Conservation (phyloP, 2,888 invertebrate species). For the Mimachlamys varia region DNA sequence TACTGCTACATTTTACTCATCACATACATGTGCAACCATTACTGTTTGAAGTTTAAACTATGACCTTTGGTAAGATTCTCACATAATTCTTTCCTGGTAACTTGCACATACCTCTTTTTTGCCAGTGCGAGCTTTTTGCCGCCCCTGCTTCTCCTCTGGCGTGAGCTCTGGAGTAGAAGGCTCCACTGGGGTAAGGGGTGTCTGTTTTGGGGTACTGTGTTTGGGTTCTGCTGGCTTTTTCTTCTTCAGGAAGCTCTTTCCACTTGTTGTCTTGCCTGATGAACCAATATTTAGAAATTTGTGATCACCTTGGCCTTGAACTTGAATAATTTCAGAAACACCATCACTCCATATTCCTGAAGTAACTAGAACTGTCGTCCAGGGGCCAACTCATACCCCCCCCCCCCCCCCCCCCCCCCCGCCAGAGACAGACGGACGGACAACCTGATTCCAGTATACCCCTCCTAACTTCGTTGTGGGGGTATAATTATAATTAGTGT, state of each 20-base stretch:
- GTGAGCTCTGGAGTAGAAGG: slow-evolving; percentile 40
- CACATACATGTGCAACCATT: no score
- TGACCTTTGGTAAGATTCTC: background rate
- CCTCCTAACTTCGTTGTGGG: no score
- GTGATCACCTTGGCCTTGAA: no score
- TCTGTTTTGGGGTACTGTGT: slow-evolving; percentile 52
- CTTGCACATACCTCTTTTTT: background rate
- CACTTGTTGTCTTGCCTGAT: slow-evolving; percentile 57
- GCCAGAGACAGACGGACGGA: no score
- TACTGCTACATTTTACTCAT: background rate
- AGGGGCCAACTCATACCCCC: no score
- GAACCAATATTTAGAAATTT: background rate
- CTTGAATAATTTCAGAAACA: background rate
- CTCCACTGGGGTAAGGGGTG: slow-evolving; percentile 45
- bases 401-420: no score
- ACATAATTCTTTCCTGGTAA: background rate
- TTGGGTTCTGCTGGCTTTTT: slow-evolving; percentile 61
- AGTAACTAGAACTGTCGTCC: no score
- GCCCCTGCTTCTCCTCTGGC: slow-evolving; percentile 40
- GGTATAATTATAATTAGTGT: no score
- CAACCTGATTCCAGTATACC: no score
- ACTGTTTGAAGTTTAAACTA: background rate
- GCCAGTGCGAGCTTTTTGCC: slow-evolving; percentile 11
- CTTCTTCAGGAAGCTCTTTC: slow-evolving; percentile 71
- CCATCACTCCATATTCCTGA: background rate